A percentile compares a stretch with the other conserved stretches of the same genome.
phyloP scores from a whole-genome alignment of 2,113 vertebrate genomes.

The Chlorocebus sabaeus region DNA sequence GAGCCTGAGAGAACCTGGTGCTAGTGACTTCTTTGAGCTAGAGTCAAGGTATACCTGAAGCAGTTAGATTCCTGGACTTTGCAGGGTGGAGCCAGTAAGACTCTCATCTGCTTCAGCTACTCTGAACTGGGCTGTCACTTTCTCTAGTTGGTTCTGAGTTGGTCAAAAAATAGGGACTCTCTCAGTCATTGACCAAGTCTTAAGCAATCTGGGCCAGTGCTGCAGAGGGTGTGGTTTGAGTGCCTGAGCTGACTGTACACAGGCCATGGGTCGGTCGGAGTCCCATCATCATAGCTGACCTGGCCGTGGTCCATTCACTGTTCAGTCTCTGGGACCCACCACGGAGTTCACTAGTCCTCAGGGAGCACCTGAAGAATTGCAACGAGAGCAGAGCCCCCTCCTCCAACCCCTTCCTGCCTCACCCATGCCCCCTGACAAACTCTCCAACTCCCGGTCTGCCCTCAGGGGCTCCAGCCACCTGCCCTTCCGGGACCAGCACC shows the following conservation, averaged over 20 bases:
- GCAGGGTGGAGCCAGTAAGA: neutral
- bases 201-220: no score
- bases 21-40: neutral
- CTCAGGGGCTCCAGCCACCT: neutral
- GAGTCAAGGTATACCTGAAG: neutral
- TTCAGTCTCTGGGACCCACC: neutral
- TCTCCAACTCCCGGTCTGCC: neutral
- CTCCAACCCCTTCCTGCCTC: fast-evolving
- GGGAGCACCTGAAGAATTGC: neutral
- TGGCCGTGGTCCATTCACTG: neutral
- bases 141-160: no score
- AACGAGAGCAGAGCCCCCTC: neutral
- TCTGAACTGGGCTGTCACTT: neutral
- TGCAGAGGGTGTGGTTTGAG: neutral
- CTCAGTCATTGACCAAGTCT: no score
- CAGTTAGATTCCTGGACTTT: neutral
- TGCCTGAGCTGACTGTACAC: neutral
- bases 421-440: fast-evolving
- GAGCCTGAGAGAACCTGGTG: neutral
- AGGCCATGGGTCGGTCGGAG: neutral
- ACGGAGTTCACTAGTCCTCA: neutral
- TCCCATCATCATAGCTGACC: fast-evolving
- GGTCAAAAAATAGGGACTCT: neutral
- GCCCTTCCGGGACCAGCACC: neutral
- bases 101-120: neutral